phyloP scores from a whole-genome alignment of 64 coral and sea anemone genomes.

The Porites lutea region DNA sequence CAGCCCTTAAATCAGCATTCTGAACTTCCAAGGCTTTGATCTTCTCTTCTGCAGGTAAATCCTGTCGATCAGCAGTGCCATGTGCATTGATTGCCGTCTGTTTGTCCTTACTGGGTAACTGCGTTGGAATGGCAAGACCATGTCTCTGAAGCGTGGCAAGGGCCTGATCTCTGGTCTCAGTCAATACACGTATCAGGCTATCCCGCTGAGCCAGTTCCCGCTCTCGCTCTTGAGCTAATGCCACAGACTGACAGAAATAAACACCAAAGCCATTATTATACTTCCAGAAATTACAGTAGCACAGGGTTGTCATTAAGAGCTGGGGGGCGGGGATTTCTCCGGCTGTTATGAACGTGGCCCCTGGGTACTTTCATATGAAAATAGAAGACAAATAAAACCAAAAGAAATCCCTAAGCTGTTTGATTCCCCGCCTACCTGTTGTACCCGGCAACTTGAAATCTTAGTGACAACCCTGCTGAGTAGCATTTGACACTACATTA shows the following conservation, averaged over 20 bases:
- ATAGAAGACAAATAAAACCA: too few relatives aligned
- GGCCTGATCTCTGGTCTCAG: slow-evolving; percentile 84
- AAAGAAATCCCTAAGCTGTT: too few relatives aligned
- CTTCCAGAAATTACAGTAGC: background rate
- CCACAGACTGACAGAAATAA: slow-evolving; percentile 51
- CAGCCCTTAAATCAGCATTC: slow-evolving; percentile 73
- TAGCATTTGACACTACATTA: too few relatives aligned
- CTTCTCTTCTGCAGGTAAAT: slow-evolving; percentile 15
- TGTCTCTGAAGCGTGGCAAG: slow-evolving; percentile 89
- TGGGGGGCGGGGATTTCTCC: too few relatives aligned
- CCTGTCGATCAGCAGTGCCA: background rate
- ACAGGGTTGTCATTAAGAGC: background rate
- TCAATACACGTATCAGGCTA: slow-evolving; percentile 85
- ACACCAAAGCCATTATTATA: background rate
- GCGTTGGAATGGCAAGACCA: slow-evolving; percentile 79
- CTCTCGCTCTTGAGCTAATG: slow-evolving; percentile 73
- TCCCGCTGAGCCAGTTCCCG: slow-evolving; percentile 78
- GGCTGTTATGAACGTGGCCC: too few relatives aligned
- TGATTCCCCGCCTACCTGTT: too few relatives aligned
- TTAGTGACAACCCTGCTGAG: too few relatives aligned
- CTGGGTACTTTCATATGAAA: too few relatives aligned
- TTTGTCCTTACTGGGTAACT: slow-evolving; percentile 77
- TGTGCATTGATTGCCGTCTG: background rate
- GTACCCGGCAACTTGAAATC: too few relatives aligned
- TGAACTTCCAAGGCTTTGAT: slow-evolving; percentile 64